phyloP scores from a whole-genome alignment of 2,113 vertebrate species.

The Solea solea region DNA sequence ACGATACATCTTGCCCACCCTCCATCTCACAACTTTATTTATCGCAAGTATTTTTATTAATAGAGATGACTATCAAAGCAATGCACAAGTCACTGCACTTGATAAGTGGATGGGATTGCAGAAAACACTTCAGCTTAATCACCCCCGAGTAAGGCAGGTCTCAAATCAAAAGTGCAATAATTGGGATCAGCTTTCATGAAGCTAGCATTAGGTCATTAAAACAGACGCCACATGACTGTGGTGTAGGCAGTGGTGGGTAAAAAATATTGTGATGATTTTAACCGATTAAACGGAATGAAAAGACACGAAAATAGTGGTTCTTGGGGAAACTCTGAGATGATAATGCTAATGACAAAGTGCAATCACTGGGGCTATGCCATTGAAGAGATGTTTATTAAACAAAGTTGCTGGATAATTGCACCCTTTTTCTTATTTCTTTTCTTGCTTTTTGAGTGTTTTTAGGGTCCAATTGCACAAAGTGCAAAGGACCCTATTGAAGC shows the following conservation, averaged over 20 bases:
- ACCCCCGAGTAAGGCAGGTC: conserved; percentile 53
- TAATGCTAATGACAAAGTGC: conserved; percentile 35
- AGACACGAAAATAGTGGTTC: not conserved
- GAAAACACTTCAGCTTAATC: conserved; percentile 72
- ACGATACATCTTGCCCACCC: no score
- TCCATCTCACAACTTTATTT: not conserved
- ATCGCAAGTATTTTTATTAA: conserved; percentile 32
- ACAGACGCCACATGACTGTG: conserved; percentile 20
- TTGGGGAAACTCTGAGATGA: conserved; percentile 24
- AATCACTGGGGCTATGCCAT: conserved; percentile 30
- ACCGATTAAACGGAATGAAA: conserved; percentile 29
- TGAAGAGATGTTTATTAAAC: conserved; percentile 24
- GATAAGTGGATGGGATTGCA: conserved; percentile 47
- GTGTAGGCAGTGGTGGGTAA: conserved; percentile 16
- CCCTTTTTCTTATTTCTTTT: conserved; percentile 12
- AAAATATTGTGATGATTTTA: conserved; percentile 29
- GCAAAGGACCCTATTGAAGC: no score
- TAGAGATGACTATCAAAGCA: conserved; percentile 44
- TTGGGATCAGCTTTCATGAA: conserved; percentile 55
- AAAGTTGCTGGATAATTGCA: conserved; percentile 33
- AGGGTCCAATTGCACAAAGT: not conserved
- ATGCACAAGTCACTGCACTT: conserved; percentile 32
- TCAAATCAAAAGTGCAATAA: conserved; percentile 60
- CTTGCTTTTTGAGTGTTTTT: conserved; percentile 17
- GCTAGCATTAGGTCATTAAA: conserved; percentile 58